Percentiles rank a stretch among this genome's conserved stretches.
Conservation (phyloP, 23 tunicate species). For the Halocynthia aurantium region DNA sequence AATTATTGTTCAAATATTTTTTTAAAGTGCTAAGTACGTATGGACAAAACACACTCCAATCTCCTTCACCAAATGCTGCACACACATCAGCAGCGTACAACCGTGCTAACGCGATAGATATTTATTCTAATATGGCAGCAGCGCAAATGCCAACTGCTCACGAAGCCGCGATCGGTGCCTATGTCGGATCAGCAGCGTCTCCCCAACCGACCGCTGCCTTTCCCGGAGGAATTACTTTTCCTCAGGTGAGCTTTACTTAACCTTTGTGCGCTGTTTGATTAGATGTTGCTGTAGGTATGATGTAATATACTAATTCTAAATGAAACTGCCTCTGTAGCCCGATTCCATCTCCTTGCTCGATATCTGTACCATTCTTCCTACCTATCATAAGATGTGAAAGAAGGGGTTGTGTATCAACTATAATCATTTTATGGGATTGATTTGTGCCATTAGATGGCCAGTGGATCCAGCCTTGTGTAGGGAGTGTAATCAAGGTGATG, state of each 20-base stretch:
- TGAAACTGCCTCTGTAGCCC: too few relatives aligned
- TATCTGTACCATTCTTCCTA: too few relatives aligned
- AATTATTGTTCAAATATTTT: background rate
- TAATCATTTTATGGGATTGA: too few relatives aligned
- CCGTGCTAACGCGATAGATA: constrained; percentile 14
- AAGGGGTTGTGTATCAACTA: too few relatives aligned
- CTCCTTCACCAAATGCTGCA: constrained; percentile 13
- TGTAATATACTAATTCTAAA: background rate
- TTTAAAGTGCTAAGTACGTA: background rate
- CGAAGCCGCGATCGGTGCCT: constrained; percentile 20
- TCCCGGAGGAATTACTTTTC: constrained; percentile 10
- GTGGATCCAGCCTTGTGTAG: too few relatives aligned
- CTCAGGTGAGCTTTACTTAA: background rate
- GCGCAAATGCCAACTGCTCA: constrained; percentile 16
- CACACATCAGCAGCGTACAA: constrained; percentile 13
- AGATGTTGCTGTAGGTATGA: background rate
- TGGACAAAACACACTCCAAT: constrained; percentile 1
- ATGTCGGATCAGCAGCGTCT: constrained; percentile 23
- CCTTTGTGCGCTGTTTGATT: background rate
- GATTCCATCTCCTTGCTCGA: too few relatives aligned
- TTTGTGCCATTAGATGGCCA: too few relatives aligned
- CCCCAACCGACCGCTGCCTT: constrained; percentile 29
- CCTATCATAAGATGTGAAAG: too few relatives aligned
- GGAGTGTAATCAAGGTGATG: too few relatives aligned
- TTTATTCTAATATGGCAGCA: constrained; percentile 14